Conservation (phyloP, 2,113 vertebrate species). For the Petrocephalus zakoni region DNA sequence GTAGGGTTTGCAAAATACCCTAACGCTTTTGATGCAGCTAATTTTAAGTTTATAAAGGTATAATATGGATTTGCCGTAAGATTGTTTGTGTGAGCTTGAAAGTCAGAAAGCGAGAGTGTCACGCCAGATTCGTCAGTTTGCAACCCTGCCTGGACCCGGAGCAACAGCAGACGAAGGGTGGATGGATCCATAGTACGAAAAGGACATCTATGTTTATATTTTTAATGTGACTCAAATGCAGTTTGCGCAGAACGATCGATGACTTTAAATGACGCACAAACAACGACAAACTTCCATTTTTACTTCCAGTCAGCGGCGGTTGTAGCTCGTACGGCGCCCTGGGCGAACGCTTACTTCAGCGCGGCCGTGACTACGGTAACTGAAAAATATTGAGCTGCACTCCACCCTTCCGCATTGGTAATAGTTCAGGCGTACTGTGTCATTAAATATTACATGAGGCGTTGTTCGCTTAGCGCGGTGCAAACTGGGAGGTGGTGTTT, state of each 20-base stretch:
- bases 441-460: neutral
- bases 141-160: neutral
- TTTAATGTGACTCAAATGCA: neutral
- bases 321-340: neutral
- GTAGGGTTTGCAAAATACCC: no score
- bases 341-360: neutral
- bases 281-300: neutral
- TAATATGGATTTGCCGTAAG: no score
- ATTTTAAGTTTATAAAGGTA: no score
- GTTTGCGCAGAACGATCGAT: neutral
- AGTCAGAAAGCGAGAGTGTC: no score
- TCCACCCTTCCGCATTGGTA: conserved; percentile 40
- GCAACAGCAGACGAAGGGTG: neutral
- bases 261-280: neutral
- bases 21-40: no score
- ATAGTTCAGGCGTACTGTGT: conserved; percentile 31
- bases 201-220: neutral
- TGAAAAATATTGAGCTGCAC: neutral
- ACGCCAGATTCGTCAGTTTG: no score
- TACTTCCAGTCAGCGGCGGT: neutral
- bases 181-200: neutral
- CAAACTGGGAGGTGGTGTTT: conserved; percentile 35
- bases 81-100: no score
- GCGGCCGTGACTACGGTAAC: neutral
- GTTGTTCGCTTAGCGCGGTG: accelerated